Evolutionary conservation across 2,113 vertebrate species (phyloP).

Genomic region (Ciconia stormi): DNA sequence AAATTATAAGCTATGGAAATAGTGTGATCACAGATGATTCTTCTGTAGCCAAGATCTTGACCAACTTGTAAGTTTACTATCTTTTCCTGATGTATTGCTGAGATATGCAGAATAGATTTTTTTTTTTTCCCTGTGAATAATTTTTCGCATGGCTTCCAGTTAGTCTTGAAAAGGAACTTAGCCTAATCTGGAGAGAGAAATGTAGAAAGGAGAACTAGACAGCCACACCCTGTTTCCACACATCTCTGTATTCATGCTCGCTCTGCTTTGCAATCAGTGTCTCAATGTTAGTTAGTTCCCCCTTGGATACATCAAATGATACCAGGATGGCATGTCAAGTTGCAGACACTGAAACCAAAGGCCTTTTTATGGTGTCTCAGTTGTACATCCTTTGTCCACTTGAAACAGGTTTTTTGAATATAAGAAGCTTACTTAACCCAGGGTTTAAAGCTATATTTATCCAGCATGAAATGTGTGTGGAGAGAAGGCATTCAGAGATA

Average conservation of each 20-base stretch:
- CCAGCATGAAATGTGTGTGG: neutral
- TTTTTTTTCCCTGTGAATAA: neutral
- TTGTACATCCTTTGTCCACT: neutral
- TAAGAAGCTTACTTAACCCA: slow-evolving; percentile 61
- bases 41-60: neutral
- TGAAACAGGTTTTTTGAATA: slow-evolving; percentile 3
- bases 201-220: neutral
- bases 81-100: neutral
- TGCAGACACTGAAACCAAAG: neutral
- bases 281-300: neutral
- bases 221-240: neutral
- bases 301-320: neutral
- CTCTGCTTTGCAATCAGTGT: neutral
- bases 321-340: neutral
- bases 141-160: neutral
- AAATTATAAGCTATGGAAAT: neutral
- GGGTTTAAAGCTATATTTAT: slow-evolving; percentile 62
- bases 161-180: neutral
- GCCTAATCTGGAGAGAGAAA: neutral
- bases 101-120: neutral
- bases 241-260: neutral
- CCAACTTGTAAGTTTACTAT: neutral
- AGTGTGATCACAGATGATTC: neutral
- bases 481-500: neutral
- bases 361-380: neutral